Conservation (phyloP, 2,888 invertebrate genomes). For the Heliconius ismenius region DNA sequence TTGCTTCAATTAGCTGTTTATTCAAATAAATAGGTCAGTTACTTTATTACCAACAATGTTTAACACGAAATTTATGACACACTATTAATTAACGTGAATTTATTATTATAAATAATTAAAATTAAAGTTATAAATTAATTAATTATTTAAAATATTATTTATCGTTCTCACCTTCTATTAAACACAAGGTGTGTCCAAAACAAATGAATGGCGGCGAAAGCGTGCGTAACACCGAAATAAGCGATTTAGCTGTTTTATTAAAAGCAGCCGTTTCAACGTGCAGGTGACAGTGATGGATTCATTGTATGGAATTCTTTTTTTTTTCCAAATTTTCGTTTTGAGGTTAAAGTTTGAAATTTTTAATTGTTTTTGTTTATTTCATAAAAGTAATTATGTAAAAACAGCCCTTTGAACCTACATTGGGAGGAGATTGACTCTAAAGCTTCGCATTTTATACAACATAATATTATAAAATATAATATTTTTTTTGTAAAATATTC, state of each 20-base stretch:
- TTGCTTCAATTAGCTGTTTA: too few species aligned
- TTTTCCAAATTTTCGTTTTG: neutral
- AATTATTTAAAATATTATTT: conserved; percentile 6
- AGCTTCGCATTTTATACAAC: too few species aligned
- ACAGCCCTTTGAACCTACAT: neutral
- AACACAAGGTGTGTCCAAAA: conserved; percentile 44
- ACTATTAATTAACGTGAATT: neutral
- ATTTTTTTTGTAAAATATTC: too few species aligned
- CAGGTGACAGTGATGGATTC: conserved; percentile 48
- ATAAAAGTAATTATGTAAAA: neutral
- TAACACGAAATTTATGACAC: neutral
- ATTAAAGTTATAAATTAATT: neutral
- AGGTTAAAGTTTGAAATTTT: conserved; percentile 2
- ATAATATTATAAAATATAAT: too few species aligned
- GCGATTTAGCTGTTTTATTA: conserved; percentile 45
- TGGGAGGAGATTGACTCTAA: too few species aligned
- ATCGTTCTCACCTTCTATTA: conserved; percentile 45
- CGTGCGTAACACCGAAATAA: conserved; percentile 45
- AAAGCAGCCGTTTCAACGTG: conserved; percentile 40
- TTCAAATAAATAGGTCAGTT: neutral
- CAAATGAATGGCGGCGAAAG: conserved; percentile 48
- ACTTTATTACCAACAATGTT: neutral
- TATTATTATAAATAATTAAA: conserved; percentile 3
- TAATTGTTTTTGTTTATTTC: neutral
- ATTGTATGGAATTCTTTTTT: conserved; percentile 38